Evolutionary conservation across 2,888 invertebrate species (phyloP), one percentile per base, ranked within the genome.

Genomic region (Plebejus argus): DNA sequence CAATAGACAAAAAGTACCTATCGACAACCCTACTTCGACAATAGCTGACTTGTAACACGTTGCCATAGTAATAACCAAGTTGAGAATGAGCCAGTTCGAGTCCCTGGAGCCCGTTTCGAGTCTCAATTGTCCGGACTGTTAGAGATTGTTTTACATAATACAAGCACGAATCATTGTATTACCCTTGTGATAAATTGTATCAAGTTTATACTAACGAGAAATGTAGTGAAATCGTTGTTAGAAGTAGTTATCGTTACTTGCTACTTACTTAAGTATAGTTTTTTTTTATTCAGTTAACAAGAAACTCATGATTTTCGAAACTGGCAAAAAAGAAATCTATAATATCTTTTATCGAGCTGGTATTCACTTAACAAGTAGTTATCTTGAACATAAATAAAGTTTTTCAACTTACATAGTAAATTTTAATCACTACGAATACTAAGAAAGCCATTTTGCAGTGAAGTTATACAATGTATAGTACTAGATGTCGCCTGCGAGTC

Each of bases 51-150:
- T 71, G 39, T 71, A 39, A 71, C 71, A 71, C 20, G 39, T 39
- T 71, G 39, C 71, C 39, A 39, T 39, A 71, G 71, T 71, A 71
- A 71, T 71, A 71, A 39, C 71, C n/a, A 39, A 71, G 71, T 71
- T 77, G 77, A 56, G 78, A 78, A 78, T 72, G 79, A 80, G 80
- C 80, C 79, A 79, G 71, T 80, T 70, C 39, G 76, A 58, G 70
- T 78, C 78, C 76, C 78, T 35, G 75, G 72, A 77, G 79, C 58
- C 72, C 75, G 76, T 75, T 79, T 79, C 80, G 79, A 79, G 76
- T 81, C 81, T 80, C 81, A 81, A 79, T 80, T 79, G 39, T 71
- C 35, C 71, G 71, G n/a, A 35, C 39, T 71, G 70, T 70, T 71
- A 71, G 70, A 71, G n/a, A 39, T 35, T 39, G 39, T 71, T 71